Evolutionary conservation across 2,797 vertebrate genomes (phyloP).

Genomic region (Spea hammondii): DNA sequence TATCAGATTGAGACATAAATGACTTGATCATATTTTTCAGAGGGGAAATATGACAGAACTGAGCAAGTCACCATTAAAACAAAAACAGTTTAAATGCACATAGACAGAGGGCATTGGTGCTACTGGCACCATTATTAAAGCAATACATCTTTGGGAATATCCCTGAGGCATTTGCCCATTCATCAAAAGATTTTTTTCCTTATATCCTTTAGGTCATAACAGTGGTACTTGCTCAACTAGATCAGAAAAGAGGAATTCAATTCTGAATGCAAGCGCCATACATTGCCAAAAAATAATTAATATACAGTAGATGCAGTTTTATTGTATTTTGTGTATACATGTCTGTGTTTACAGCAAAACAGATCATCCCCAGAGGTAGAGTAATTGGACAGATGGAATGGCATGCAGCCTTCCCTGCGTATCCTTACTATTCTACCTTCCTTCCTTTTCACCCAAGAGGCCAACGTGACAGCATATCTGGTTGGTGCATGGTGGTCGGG

Average conservation of each 20-base stretch:
- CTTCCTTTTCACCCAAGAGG: too few species aligned
- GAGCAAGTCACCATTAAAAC: not conserved
- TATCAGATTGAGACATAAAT: not conserved
- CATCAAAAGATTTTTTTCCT: not conserved
- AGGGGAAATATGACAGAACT: not conserved
- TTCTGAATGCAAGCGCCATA: not conserved
- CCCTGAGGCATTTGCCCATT: not conserved
- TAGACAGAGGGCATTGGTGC: not conserved
- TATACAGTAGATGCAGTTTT: not conserved
- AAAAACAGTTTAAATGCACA: conserved; percentile 1
- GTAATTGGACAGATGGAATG: too few species aligned
- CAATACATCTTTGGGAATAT: conserved; percentile 9
- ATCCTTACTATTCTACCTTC: too few species aligned
- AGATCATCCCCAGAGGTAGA: too few species aligned
- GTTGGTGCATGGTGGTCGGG: too few species aligned
- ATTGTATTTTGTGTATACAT: not conserved
- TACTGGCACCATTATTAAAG: conserved; percentile 7
- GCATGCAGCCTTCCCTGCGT: too few species aligned
- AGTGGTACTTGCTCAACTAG: not conserved
- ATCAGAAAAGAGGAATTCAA: not conserved
- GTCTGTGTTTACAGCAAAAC: not conserved
- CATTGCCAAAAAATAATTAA: not conserved
- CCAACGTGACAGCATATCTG: too few species aligned
- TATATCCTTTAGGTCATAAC: not conserved
- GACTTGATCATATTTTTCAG: not conserved